Evolutionary conservation across 1,140 invertebrate genomes (phyloP).

Genomic region (Tetragonula clypearis): DNA sequence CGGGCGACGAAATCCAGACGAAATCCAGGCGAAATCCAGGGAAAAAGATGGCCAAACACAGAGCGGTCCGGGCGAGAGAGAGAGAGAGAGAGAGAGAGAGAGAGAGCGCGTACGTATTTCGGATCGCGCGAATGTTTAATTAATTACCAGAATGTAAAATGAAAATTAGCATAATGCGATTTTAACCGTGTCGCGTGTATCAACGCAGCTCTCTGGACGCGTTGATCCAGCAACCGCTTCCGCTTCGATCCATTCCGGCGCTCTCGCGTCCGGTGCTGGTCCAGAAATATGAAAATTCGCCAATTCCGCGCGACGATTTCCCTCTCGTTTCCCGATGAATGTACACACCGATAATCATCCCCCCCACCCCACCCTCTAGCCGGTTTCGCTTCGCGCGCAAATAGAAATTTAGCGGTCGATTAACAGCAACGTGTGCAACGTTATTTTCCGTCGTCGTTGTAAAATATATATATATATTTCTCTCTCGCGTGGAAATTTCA

Average conservation of each 20-base stretch:
- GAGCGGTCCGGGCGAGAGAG: too few species aligned
- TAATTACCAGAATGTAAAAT: slow-evolving; percentile 66
- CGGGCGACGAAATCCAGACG: slow-evolving; percentile 44
- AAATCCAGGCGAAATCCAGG: slow-evolving; percentile 24
- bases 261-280: neutral
- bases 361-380: too few species aligned
- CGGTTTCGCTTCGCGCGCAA: neutral
- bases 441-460: neutral
- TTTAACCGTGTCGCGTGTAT: slow-evolving; percentile 31
- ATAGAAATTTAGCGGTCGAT: slow-evolving; percentile 19
- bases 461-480: neutral
- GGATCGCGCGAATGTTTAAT: slow-evolving; percentile 66
- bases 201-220: neutral
- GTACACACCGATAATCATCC: slow-evolving; percentile 1
- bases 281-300: slow-evolving; percentile 32
- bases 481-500: neutral
- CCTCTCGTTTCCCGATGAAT: neutral
- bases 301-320: neutral
- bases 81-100: too few species aligned
- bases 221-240: neutral
- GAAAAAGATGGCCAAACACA: slow-evolving; percentile 1
- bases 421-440: neutral
- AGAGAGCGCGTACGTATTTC: slow-evolving; percentile 44
- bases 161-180: slow-evolving; percentile 64
- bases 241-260: neutral